Conservation (phyloP, 2,113 vertebrate genomes). For the Perca fluviatilis region DNA sequence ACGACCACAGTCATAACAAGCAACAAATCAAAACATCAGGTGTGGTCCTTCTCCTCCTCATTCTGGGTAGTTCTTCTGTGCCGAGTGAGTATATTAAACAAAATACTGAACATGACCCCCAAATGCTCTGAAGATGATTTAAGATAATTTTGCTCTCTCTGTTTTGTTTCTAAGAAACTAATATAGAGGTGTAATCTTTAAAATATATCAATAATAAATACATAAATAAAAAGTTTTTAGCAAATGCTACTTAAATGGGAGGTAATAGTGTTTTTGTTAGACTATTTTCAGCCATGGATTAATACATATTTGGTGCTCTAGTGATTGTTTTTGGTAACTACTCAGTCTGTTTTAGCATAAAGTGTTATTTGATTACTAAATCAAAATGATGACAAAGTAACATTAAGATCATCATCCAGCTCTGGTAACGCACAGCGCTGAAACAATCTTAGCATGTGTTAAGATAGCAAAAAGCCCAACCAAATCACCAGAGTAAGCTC, state of each 20-base stretch:
- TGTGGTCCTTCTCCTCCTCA: not conserved
- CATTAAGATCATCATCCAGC: not conserved
- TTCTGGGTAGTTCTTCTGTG: not conserved
- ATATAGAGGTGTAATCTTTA: not conserved
- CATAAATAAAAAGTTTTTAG: too few species aligned
- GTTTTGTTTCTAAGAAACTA: not conserved
- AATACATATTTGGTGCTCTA: too few species aligned
- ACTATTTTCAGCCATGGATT: too few species aligned
- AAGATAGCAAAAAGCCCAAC: not conserved
- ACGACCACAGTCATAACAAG: too few species aligned
- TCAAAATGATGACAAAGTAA: not conserved
- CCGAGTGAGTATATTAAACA: not conserved
- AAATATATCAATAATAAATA: not conserved
- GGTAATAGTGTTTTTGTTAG: too few species aligned
- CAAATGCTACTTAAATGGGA: too few species aligned
- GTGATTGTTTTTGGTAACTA: too few species aligned
- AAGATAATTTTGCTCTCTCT: not conserved
- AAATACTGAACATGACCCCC: not conserved
- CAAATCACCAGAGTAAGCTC: constrained; percentile 13
- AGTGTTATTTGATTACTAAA: not conserved
- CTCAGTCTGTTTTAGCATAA: too few species aligned
- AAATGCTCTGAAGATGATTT: not conserved
- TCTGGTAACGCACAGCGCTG: not conserved
- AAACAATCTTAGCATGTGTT: not conserved
- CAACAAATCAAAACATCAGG: not conserved